A percentile compares a stretch with the other conserved stretches of the same genome.
phyloP scores from a whole-genome alignment of 2,888 invertebrate genomes.

The Macrosoma leucophasiata region DNA sequence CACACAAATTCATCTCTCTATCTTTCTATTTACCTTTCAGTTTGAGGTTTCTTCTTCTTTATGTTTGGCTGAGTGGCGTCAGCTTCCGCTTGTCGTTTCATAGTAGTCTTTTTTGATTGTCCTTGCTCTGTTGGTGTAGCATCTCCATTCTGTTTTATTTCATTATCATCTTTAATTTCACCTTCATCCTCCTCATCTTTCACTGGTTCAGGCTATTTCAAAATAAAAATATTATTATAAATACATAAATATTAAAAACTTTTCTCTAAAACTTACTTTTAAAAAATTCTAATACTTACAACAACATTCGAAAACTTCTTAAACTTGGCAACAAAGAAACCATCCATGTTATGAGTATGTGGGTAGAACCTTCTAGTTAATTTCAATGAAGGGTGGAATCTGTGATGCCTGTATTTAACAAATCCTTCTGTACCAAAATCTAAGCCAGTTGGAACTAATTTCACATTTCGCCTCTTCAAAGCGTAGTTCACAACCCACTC shows the following conservation, averaged over 20 bases:
- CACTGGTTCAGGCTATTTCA: slow-evolving; percentile 57
- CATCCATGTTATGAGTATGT: slow-evolving; percentile 99
- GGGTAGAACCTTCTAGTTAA: slow-evolving; percentile 95
- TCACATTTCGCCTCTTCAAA: slow-evolving; percentile 93
- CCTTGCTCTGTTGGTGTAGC: slow-evolving; percentile 32
- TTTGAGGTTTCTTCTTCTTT: slow-evolving; percentile 49
- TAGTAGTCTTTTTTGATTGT: slow-evolving; percentile 28
- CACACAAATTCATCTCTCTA: too few relatives aligned
- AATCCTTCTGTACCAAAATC: slow-evolving; percentile 98
- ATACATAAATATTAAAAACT: background rate
- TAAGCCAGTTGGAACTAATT: slow-evolving; percentile 93
- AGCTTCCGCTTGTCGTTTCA: slow-evolving; percentile 42
- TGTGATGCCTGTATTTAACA: slow-evolving; percentile 86
- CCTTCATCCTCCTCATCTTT: slow-evolving; percentile 63
- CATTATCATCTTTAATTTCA: slow-evolving; percentile 31
- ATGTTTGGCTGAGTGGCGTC: slow-evolving; percentile 34
- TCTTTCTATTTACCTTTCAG: too few relatives aligned
- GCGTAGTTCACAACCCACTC: slow-evolving; percentile 98
- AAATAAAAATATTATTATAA: slow-evolving; percentile 16
- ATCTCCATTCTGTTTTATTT: slow-evolving; percentile 43
- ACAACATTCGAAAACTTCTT: slow-evolving; percentile 94
- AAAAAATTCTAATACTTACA: slow-evolving; percentile 44
- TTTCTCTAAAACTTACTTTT: background rate
- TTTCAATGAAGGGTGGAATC: slow-evolving; percentile 94
- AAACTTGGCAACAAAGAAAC: slow-evolving; percentile 98